These are phyloP conservation scores for Sebastes cheni DNA, from an alignment of 2,797 vertebrate genomes.

Conservation along the genomic window DNA sequence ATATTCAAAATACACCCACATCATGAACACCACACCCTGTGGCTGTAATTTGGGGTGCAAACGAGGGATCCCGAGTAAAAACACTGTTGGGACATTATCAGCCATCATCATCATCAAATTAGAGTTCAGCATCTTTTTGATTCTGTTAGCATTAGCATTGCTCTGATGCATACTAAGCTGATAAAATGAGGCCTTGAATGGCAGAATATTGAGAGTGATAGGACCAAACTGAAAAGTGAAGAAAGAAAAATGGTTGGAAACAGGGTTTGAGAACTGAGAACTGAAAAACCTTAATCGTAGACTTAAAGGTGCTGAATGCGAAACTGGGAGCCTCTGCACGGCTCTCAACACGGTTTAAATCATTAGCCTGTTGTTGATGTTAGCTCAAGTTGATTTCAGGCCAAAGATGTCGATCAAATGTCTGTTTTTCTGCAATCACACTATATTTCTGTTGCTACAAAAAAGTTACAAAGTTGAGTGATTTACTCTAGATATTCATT, in stretches of 20 bases:
- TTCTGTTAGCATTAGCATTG: not conserved
- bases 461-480: not conserved
- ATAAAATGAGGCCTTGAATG: not conserved
- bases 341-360: too few relatives aligned
- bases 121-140: not conserved
- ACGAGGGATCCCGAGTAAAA: not conserved
- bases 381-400: too few relatives aligned
- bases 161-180: not conserved
- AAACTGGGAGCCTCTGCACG: too few relatives aligned
- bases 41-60: too few relatives aligned
- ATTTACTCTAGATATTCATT: not conserved
- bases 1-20: conserved; percentile 6
- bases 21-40: not conserved
- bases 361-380: too few relatives aligned
- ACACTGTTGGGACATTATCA: not conserved
- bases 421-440: fast-evolving
- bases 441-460: too few relatives aligned
- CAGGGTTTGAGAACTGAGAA: too few relatives aligned
- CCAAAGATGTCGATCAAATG: too few relatives aligned
- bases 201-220: not conserved
- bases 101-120: not conserved
- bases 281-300: too few relatives aligned
- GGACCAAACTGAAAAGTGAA: not conserved
- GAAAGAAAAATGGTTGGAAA: not conserved
- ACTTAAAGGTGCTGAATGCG: too few relatives aligned